Base-by-base conservation (phyloP, 2,888 invertebrate species). In the Patella pellucida region DNA sequence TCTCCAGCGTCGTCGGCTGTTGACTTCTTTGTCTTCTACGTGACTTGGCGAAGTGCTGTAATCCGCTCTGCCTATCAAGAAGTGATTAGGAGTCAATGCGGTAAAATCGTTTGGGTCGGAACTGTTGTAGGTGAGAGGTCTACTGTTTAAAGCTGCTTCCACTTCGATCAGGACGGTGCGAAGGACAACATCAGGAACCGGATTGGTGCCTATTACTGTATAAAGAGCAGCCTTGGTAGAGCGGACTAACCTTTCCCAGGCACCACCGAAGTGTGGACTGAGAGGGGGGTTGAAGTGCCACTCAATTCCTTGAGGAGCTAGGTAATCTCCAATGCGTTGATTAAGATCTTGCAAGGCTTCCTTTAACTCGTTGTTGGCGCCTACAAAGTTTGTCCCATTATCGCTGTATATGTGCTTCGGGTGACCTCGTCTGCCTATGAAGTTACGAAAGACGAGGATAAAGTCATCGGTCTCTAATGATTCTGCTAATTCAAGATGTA, bases 241-340 rank as follows among this genome's bases (percentile, higher is more conserved):
- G 70, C 89, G 88, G 0, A 91, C 87, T 4, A 84, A 86, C 1
- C 87, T 85, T 76, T 90, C 89, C 86, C 88, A 90, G 4, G 89
- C 72, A 1, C 89, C 89, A 3, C 90, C 88, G 68, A 87, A 86
- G 73, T 90, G 87, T 1, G 89, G 87, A 5, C 87, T 82, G 41
- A 76, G 76, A 3, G 89, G 86, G 7, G 89, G 88, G 23, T 82
- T 87, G 71, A 90, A 91, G 52, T 87, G 82, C 89, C 89, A 91
- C 3, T 77, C 69, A 12, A 85, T 84, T 1, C 78, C 77, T 7
- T 82, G 76, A 9, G 71, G 73, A 0, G 81, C 70, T n/a, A 84
- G 52, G 56, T 1, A 70, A 9, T 69, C 27, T 19, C 62, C 31
- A 31, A 81, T 70, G 9, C 56, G 12, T 5, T 74, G 71, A 19